These are phyloP conservation scores for Dromas ardeola DNA, from an alignment of 2,113 vertebrate species.

Conservation along the genomic window DNA sequence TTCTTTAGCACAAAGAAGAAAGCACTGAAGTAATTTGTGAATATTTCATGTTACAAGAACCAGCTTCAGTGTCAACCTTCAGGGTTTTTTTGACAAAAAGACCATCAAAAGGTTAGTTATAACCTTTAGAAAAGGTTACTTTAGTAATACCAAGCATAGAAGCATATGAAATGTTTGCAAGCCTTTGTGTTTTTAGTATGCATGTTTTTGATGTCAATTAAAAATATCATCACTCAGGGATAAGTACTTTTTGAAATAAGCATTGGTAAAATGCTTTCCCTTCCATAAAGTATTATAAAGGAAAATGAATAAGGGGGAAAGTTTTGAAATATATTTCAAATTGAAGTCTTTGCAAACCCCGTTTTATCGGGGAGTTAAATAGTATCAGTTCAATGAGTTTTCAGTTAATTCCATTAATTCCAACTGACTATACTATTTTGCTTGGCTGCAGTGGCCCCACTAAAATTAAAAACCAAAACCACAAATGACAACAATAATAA, in stretches of 20 bases:
- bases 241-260: neutral
- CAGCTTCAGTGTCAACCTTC: constrained; percentile 21
- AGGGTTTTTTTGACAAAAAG: neutral
- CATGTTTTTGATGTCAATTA: neutral
- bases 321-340: neutral
- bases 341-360: neutral
- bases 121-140: constrained; percentile 27
- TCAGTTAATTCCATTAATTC: neutral
- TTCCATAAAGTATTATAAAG: neutral
- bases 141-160: neutral
- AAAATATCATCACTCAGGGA: neutral
- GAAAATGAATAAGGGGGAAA: neutral
- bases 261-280: neutral
- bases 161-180: neutral
- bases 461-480: neutral
- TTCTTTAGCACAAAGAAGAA: constrained; percentile 50
- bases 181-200: neutral
- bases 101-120: neutral
- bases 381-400: neutral
- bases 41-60: constrained; percentile 60
- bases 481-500: neutral
- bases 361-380: neutral
- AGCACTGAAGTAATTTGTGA: constrained; percentile 35
- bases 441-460: neutral
- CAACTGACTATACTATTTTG: neutral